A percentile compares a stretch with the other conserved stretches of the same genome.
Conservation (phyloP, 2,113 vertebrate species). For the Camelus bactrianus region DNA sequence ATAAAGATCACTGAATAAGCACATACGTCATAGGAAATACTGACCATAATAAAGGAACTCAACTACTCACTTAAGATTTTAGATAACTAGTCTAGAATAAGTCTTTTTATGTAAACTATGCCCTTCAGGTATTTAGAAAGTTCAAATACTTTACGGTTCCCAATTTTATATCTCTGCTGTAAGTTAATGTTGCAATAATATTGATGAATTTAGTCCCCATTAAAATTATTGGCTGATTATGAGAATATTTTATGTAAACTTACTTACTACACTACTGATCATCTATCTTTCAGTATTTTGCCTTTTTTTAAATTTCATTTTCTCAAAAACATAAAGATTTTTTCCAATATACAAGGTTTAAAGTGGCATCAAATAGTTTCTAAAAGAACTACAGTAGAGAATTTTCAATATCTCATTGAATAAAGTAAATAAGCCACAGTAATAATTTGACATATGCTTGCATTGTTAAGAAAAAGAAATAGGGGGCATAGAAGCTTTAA, state of each 20-base stretch:
- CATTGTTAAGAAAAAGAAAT: conserved; percentile 25
- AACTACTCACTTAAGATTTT: not conserved
- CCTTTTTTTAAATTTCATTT: conserved; percentile 38
- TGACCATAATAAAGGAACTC: not conserved
- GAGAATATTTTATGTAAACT: not conserved
- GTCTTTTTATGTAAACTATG: not conserved
- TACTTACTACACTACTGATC: not conserved
- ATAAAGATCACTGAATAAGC: not conserved
- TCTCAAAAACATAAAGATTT: not conserved
- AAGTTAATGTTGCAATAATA: not conserved
- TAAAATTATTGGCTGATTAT: conserved; percentile 3
- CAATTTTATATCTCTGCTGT: not conserved
- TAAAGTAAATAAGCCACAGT: conserved; percentile 2
- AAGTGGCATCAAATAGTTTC: conserved; percentile 13
- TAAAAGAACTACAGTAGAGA: not conserved
- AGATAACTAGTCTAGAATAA: not conserved
- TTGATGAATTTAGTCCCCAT: not conserved
- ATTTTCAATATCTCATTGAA: conserved; percentile 20
- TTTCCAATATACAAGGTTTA: not conserved
- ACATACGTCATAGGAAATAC: not conserved
- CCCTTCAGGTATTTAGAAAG: not conserved
- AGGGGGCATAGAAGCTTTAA: conserved; percentile 64
- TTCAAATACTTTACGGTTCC: not conserved
- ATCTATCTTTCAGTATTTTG: conserved; percentile 24
- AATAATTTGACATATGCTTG: not conserved